phyloP scores from a whole-genome alignment of 2,797 vertebrate species.

The Acipenser transmontanus region DNA sequence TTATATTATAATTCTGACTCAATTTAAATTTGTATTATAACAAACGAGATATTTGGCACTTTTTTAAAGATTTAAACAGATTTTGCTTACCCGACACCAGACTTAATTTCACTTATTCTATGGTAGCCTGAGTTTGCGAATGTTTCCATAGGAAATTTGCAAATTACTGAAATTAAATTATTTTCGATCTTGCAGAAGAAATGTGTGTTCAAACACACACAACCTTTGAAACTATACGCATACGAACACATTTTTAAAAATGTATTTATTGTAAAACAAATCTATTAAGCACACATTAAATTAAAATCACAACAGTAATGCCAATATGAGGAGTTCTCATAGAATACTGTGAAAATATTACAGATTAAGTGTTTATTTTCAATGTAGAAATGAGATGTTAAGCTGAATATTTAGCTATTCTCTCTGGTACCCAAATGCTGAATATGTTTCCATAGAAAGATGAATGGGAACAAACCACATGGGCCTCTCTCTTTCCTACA shows the following conservation, averaged over 20 bases:
- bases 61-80: constrained; percentile 21
- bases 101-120: neutral
- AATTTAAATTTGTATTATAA: constrained; percentile 33
- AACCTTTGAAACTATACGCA: too few species aligned
- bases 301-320: too few species aligned
- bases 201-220: neutral
- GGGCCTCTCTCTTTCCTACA: constrained; percentile 29
- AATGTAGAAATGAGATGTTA: too few species aligned
- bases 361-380: neutral
- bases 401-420: neutral
- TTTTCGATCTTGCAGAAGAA: neutral
- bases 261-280: too few species aligned
- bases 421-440: constrained; percentile 2
- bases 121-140: neutral
- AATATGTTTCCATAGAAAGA: constrained; percentile 13
- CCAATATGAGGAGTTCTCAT: too few species aligned
- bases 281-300: too few species aligned
- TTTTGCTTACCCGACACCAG: constrained; percentile 51
- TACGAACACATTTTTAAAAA: too few species aligned
- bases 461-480: neutral
- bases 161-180: too few species aligned
- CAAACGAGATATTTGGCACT: constrained; percentile 21
- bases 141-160: neutral
- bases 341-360: neutral
- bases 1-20: constrained; percentile 35